Percentiles rank a stretch among this genome's conserved stretches.
Conservation (phyloP, 2,797 vertebrate genomes). For the Centropyge bicolor region DNA sequence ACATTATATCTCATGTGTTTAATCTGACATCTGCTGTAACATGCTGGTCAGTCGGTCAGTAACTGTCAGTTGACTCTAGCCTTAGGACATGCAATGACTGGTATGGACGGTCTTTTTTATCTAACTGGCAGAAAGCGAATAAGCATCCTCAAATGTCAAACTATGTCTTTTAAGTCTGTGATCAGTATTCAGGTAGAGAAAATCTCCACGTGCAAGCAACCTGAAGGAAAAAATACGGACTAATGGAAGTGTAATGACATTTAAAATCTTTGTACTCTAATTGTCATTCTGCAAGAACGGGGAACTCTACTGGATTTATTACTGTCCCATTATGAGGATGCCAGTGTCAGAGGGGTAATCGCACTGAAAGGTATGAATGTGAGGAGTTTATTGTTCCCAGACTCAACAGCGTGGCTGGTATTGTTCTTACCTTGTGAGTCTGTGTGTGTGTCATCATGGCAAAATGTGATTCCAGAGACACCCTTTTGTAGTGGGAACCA, state of each 20-base stretch:
- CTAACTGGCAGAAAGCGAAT: not conserved
- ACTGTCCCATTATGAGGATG: constrained; percentile 21
- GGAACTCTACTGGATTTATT: not conserved
- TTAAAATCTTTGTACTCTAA: not conserved
- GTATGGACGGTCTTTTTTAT: not conserved
- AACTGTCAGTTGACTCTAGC: not conserved
- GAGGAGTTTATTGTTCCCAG: constrained; percentile 27
- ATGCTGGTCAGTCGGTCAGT: not conserved
- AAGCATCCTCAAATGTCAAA: not conserved
- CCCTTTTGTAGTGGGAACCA: too few species aligned
- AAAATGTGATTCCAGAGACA: too few species aligned
- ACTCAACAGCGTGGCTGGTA: too few species aligned
- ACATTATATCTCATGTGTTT: not conserved
- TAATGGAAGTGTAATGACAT: not conserved
- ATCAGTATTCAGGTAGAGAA: not conserved
- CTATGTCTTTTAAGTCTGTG: not conserved
- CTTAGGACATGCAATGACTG: not conserved
- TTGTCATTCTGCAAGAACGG: constrained; percentile 5
- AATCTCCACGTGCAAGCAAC: not conserved
- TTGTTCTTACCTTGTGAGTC: too few species aligned
- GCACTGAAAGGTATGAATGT: constrained; percentile 26
- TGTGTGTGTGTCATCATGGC: too few species aligned
- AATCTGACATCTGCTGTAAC: not conserved
- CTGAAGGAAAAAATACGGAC: not conserved
- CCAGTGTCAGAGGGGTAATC: constrained; percentile 26